A percentile compares a stretch with the other conserved stretches of the same genome.
These are phyloP conservation scores for Drosophila neotestacea DNA, from an alignment of 2,888 invertebrate species.

Conservation along the genomic window DNA sequence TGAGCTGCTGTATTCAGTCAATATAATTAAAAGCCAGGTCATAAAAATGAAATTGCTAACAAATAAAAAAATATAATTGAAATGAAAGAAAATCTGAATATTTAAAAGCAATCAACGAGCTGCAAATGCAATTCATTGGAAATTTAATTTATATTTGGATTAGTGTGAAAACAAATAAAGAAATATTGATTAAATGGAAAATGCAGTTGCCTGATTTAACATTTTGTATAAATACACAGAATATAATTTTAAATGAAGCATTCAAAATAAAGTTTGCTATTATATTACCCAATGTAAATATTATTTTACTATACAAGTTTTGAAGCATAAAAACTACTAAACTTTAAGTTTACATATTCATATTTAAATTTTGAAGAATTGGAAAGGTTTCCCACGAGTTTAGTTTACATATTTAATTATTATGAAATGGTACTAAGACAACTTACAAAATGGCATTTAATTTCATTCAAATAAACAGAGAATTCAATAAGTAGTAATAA, in stretches of 20 bases:
- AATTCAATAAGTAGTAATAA: background rate
- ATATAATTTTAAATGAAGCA: no score
- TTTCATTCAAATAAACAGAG: background rate
- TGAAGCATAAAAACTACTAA: no score
- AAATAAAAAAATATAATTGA: constrained; percentile 6
- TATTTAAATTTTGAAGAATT: no score
- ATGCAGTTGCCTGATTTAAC: background rate
- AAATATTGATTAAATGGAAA: constrained; percentile 17
- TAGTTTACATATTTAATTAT: no score
- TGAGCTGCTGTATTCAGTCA: constrained; percentile 32
- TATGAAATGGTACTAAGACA: no score
- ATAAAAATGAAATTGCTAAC: constrained; percentile 23
- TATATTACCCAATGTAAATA: no score
- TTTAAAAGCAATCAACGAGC: constrained; percentile 54
- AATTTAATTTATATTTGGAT: constrained; percentile 28
- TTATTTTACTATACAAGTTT: no score
- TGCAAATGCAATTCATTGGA: constrained; percentile 56
- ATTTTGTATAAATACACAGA: no score
- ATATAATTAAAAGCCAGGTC: constrained; percentile 62
- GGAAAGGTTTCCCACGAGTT: no score
- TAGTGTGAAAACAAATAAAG: constrained; percentile 25
- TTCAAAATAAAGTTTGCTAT: no score
- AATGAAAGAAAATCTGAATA: constrained; percentile 15
- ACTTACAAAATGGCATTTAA: no score
- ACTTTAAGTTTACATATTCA: no score